Evolutionary conservation across 2,888 invertebrate species (phyloP), one percentile per base, ranked within the genome.

Genomic region (Caenorhabditis virilis): DNA sequence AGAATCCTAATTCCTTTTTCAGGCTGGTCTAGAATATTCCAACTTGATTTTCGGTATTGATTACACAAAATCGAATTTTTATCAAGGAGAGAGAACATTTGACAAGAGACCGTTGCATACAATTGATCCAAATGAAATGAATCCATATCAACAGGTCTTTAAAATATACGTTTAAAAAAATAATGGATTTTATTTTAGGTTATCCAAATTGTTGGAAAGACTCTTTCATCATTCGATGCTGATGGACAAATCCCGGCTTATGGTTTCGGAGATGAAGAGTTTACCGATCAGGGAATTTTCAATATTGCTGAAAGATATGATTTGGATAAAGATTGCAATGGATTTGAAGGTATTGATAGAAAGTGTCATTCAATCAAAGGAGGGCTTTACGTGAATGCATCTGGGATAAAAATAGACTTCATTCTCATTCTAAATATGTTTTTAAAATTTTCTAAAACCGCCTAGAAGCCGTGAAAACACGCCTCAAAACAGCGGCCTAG

Each of bases 51-150:
- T 83, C 60, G 83, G 86, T 1, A 84, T 87, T 35, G 87, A 87
- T 77, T 87, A 86, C 78, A 86, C 86, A 4, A 85, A 86, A 16
- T 86, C 85, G 67, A 87, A 87, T 66, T 85, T 86, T 71, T 87
- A 86, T 84, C 86, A 86, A 75, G 87, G 87, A 33, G 77, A 86
- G 48, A 84, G 78, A 58, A 86, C 85, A 13, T 87, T 86, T 74
- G 81, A 79, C 54, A 84, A 85, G 38, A 80, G 84, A 54, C 82
- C 84, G 54, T 81, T 87, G 48, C 84, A 86, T 73, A 80, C 83
- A 53, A 70, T 85, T 3, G 80, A 82, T 6, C 76, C 78, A 1
- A 55, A 54, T 45, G 78, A 82, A 25, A 61, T 70, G 56, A 87
- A 87, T 76, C 87, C 87, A 3, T 87, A 87, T 70, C 87, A 84